Evolutionary conservation across 2,113 vertebrate species (phyloP).

Genomic region (Salvator merianae): DNA sequence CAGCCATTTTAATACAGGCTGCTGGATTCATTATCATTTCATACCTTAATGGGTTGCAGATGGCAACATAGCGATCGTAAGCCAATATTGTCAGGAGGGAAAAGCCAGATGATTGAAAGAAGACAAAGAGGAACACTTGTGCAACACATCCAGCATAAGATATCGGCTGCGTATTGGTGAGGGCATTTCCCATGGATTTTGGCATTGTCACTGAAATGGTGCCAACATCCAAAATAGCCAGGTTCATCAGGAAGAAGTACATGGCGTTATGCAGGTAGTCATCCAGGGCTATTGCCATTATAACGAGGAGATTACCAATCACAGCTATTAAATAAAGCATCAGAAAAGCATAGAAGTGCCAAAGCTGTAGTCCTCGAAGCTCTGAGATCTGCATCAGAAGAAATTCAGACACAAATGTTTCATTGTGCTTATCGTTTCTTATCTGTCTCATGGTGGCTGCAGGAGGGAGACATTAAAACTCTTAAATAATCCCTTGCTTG

Average conservation of each 20-base stretch:
- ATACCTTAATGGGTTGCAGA: not conserved
- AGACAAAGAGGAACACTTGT: not conserved
- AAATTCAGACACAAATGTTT: not conserved
- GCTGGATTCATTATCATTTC: not conserved
- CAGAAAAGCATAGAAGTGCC: not conserved
- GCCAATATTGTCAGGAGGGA: not conserved
- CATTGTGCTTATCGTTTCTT: not conserved
- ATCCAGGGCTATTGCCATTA: no score
- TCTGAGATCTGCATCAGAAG: slow-evolving; percentile 7
- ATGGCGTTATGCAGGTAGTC: no score
- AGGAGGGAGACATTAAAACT: no score
- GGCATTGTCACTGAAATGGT: not conserved
- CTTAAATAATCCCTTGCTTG: no score
- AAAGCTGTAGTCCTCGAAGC: not conserved
- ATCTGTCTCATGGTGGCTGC: not conserved
- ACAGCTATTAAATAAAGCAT: not conserved
- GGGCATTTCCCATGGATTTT: not conserved
- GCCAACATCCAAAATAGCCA: not conserved
- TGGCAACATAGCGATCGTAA: not conserved
- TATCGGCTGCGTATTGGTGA: not conserved
- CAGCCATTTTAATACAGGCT: not conserved
- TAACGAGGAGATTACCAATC: no score
- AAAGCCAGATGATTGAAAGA: not conserved
- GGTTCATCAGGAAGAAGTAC: not conserved
- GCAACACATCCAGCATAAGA: slow-evolving; percentile 18